Percentiles rank a stretch among this genome's conserved stretches.
Conservation (phyloP, 2,797 vertebrate species). For the Sebastes steindachneri region DNA sequence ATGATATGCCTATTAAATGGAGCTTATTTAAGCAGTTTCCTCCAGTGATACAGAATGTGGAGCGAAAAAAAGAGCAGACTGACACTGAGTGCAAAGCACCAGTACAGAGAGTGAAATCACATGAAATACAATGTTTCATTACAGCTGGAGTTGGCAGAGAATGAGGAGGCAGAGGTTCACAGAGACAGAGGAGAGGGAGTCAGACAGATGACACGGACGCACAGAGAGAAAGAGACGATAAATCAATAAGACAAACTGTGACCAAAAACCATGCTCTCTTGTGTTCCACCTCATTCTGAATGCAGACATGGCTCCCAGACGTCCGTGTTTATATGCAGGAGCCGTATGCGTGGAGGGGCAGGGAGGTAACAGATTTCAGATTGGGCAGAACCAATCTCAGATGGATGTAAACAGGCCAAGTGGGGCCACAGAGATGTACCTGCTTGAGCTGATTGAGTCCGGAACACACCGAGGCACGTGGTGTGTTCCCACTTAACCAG, state of each 20-base stretch:
- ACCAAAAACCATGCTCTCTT: neutral
- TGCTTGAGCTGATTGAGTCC: slow-evolving; percentile 30
- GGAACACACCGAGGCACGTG: neutral
- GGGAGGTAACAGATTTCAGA: neutral
- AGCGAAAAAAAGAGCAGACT: slow-evolving; percentile 1
- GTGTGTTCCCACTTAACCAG: neutral
- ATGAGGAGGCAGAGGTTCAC: slow-evolving; percentile 3
- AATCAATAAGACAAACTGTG: slow-evolving; percentile 24
- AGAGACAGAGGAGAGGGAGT: neutral
- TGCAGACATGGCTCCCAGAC: slow-evolving; percentile 4
- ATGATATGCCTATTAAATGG: slow-evolving; percentile 14
- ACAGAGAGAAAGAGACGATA: neutral
- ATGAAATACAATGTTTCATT: slow-evolving; percentile 21
- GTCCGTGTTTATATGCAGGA: slow-evolving; percentile 1
- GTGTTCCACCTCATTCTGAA: slow-evolving; percentile 17
- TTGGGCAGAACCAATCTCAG: neutral
- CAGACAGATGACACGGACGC: neutral
- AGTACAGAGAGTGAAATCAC: neutral
- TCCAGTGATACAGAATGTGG: neutral
- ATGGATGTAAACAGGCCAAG: slow-evolving; percentile 14
- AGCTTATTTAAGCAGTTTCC: slow-evolving; percentile 18
- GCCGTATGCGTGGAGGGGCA: neutral
- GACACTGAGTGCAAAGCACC: neutral
- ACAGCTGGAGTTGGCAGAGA: neutral
- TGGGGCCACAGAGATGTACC: neutral